Percentiles rank a stretch among this genome's conserved stretches.
These are phyloP conservation scores for Garrulus glandarius DNA, from an alignment of 2,797 vertebrate species.

Conservation along the genomic window DNA sequence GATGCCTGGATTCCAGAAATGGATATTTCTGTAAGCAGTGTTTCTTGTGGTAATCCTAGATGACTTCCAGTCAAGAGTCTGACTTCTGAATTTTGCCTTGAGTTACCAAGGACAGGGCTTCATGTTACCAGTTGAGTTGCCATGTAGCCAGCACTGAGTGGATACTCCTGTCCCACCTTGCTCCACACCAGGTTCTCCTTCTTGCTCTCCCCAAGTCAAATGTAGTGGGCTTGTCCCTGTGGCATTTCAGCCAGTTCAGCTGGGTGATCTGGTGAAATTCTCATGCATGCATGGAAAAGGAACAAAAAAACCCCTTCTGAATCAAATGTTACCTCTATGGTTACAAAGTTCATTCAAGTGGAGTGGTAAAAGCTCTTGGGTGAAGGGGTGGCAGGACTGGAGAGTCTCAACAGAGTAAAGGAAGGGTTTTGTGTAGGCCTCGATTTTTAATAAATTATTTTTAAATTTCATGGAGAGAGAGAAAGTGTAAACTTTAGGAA, in stretches of 20 bases:
- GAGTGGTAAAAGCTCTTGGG: background rate
- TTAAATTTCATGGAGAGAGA: background rate
- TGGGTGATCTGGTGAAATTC: background rate
- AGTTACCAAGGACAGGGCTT: background rate
- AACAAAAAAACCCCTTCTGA: background rate
- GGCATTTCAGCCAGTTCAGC: background rate
- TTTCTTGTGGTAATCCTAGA: background rate
- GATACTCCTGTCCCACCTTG: background rate
- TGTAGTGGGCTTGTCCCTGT: rapidly evolving
- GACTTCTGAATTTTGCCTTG: background rate
- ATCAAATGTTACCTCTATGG: background rate
- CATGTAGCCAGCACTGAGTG: background rate
- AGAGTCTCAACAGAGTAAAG: background rate
- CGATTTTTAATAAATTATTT: background rate
- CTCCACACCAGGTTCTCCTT: background rate
- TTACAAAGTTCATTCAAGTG: background rate
- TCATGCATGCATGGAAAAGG: background rate
- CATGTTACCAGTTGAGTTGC: background rate
- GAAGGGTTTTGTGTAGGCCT: rapidly evolving
- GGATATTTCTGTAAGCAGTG: background rate
- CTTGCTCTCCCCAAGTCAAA: rapidly evolving
- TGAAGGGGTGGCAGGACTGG: background rate
- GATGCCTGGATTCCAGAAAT: background rate
- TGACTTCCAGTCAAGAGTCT: background rate
- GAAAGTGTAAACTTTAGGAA: background rate